Evolutionary conservation across 2,113 vertebrate species (phyloP).

Genomic region (Leucopternis melanops): DNA sequence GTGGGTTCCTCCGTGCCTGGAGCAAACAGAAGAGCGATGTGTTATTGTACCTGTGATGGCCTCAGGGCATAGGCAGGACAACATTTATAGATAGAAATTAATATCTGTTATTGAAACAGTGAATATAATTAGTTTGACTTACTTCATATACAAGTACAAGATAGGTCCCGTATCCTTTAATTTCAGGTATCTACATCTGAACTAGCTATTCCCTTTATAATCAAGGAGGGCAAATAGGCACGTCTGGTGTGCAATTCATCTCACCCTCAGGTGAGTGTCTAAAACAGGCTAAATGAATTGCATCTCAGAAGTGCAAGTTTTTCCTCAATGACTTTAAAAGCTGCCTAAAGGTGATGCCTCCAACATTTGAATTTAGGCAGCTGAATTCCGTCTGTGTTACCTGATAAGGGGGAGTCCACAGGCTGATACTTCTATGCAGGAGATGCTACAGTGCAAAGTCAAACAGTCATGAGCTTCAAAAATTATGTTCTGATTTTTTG

Average conservation of each 20-base stretch:
- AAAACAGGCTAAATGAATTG: conserved; percentile 8
- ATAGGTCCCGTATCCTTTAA: background rate
- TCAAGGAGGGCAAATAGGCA: background rate
- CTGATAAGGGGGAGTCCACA: background rate
- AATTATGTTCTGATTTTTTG: background rate
- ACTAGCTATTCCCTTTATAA: background rate
- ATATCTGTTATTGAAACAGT: background rate
- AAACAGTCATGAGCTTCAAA: background rate
- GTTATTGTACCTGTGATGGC: background rate
- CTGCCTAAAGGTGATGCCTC: background rate
- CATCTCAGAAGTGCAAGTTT: background rate
- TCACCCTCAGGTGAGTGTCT: background rate
- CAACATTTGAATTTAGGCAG: background rate
- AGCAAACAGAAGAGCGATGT: background rate
- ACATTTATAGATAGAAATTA: background rate
- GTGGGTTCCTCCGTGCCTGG: background rate
- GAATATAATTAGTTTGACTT: background rate
- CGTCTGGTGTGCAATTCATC: background rate
- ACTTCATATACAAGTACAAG: background rate
- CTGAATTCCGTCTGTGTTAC: background rate
- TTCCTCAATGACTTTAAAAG: background rate
- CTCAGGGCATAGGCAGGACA: background rate
- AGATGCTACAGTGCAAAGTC: background rate
- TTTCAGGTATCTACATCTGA: background rate
- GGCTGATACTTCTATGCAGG: background rate